Base-by-base conservation (phyloP, 2,888 invertebrate species). In the Tortrix viridana region DNA sequence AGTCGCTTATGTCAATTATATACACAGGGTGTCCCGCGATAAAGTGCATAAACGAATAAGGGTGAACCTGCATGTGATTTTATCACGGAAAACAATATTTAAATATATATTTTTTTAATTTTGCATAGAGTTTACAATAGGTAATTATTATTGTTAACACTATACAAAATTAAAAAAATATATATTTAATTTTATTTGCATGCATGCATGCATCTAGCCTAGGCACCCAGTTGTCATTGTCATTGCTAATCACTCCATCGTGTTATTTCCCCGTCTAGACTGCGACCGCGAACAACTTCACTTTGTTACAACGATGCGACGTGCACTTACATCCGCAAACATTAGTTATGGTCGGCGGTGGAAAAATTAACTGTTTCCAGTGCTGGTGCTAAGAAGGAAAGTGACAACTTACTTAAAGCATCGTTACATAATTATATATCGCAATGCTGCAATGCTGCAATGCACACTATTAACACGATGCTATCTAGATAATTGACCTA, bases 191-290 rank as follows among this genome's bases (percentile, higher is more conserved):
- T n/a, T n/a, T n/a, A n/a, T n/a, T n/a, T n/a, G n/a, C n/a, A n/a
- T n/a, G n/a, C n/a, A n/a, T n/a, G n/a, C n/a, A n/a, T n/a, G n/a
- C n/a, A n/a, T n/a, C n/a, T n/a, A n/a, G n/a, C n/a, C n/a, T n/a
- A n/a, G n/a, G n/a, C n/a, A n/a, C n/a, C n/a, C n/a, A 32, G 9
- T 83, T 84, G 80, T 78, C 72, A 69, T 70, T 67, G 76, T 72
- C 75, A 71, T 71, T 73, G 75, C 73, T 84, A 83, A 85, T 85
- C 79, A 81, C 82, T 76, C 69, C 70, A 76, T 74, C 75, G 79
- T 80, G 77, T 78, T 81, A 83, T 86, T 86, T 82, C 76, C 72
- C 75, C 71, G 84, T 86, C 84, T 87, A 86, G 84, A 83, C 82
- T 67, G 73, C 70, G 71, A 74, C 73, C 71, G 72, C 78, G 74